Evolutionary conservation across 1,140 invertebrate species (phyloP).

Genomic region (Trichonephila inaurata): DNA sequence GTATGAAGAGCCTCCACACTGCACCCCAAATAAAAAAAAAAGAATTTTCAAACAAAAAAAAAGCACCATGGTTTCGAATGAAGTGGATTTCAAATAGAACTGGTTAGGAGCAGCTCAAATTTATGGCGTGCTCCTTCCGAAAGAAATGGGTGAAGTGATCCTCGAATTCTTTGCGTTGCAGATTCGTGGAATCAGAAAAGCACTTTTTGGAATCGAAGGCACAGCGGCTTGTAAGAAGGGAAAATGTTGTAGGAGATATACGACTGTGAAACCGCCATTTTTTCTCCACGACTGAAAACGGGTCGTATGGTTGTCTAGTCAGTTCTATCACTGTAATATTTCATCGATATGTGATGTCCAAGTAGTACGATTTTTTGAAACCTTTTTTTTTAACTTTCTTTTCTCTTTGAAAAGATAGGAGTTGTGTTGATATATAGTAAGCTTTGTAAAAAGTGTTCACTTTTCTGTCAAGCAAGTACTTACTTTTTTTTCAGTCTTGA

Average conservation of each 20-base stretch:
- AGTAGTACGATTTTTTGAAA: not conserved
- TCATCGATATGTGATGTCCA: conserved; percentile 27
- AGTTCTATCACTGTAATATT: conserved; percentile 9
- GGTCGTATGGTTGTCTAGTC: conserved; percentile 7
- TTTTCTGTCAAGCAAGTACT: not conserved
- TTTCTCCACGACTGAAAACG: not conserved
- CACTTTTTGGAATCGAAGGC: not conserved
- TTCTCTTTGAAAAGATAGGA: not conserved
- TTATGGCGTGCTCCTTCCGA: not conserved
- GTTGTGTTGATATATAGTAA: not conserved
- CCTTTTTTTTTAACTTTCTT: not conserved
- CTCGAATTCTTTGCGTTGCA: not conserved
- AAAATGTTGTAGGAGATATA: not conserved
- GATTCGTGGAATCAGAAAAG: conserved; percentile 11
- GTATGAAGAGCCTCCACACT: conserved; percentile 78
- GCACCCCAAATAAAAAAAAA: not conserved
- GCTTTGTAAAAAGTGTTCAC: not conserved
- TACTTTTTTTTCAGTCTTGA: too few species aligned
- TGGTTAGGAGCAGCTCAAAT: not conserved
- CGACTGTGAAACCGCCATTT: not conserved
- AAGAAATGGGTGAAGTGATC: not conserved
- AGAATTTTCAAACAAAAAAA: not conserved
- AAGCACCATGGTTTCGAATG: not conserved
- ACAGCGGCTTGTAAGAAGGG: not conserved
- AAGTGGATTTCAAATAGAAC: not conserved